Evolutionary conservation across 2,797 vertebrate genomes (phyloP).

Genomic region (Pseudochirops corinnae): DNA sequence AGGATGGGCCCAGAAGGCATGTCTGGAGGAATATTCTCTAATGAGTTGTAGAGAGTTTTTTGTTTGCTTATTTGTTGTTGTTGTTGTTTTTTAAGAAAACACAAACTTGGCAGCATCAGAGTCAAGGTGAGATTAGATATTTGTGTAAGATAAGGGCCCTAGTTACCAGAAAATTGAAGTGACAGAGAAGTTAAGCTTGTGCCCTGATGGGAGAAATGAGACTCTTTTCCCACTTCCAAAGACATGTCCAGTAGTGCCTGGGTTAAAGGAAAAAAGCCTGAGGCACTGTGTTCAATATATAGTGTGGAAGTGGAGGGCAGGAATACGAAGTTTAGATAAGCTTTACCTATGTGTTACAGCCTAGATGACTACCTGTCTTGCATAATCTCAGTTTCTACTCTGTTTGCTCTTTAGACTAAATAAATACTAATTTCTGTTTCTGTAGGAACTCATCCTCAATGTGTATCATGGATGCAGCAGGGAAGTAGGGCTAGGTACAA

Average conservation of each 20-base stretch:
- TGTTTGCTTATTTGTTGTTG: neutral
- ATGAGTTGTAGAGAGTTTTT: neutral
- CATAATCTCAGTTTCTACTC: no score
- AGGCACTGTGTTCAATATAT: no score
- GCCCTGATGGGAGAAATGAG: neutral
- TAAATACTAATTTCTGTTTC: neutral
- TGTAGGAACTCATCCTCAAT: neutral
- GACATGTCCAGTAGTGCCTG: neutral
- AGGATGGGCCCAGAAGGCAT: conserved; percentile 67
- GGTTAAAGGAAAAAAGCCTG: neutral
- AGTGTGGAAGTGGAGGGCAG: no score
- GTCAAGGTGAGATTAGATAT: neutral
- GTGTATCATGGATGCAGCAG: neutral
- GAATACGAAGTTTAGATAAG: no score
- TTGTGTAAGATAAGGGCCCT: neutral
- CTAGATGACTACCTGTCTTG: no score
- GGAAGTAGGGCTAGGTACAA: neutral
- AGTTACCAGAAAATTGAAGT: neutral
- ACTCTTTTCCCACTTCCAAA: neutral
- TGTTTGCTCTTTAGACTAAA: neutral
- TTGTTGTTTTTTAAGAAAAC: neutral
- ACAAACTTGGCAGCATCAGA: neutral
- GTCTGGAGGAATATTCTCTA: neutral
- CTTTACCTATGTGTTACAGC: no score
- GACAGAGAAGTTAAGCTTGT: neutral